Base-by-base conservation (phyloP, 2,888 invertebrate species). In the Cacoxenus indagator region DNA sequence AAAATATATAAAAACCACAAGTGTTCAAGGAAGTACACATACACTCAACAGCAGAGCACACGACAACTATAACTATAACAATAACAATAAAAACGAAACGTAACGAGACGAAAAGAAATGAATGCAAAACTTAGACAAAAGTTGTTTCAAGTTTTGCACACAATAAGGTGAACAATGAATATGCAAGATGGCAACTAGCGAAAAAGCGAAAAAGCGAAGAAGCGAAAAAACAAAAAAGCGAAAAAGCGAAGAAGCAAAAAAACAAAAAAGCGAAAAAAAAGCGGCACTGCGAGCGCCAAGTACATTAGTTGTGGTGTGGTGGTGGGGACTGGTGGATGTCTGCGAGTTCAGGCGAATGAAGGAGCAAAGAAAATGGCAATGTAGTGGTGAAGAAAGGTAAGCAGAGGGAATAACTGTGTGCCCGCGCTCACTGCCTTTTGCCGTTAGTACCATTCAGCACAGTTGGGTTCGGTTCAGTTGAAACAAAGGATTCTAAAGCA, bases 121-220 rank as follows among this genome's bases (percentile, higher is more conserved):
- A 19, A 61, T 37, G 37, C 45, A 64, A 51, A 64, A 29, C 51
- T 17, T n/a, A 46, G 37, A 64, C 64, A 64, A 65, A 65, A 54
- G 65, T 65, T 51, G 51, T 65, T 46, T 45, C 43, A 65, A 65
- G 64, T 48, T 65, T 48, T 54, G 19, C 37, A 54, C 65, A n/a
- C n/a, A n/a, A n/a, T n/a, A 65, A 65, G 65, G 54, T 65, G 55
- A 65, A 65, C 55, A 55, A 65, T 65, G 54, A 65, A 55, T 54
- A 65, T 54, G 65, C 37, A 65, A 37, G 54, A 27, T n/a, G 51
- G 17, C 46, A 64, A 64, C 46, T 17, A 48, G 51, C 37, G 5
- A 4, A 37, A 37, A 31, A 31, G 9, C 31, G 31, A 11, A 5
- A 1, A 2, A 37, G 5, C 37, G 3, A 61, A 31, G 2, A 5